These are phyloP conservation scores for Hippocampus mohnikei DNA, from an alignment of 2,113 vertebrate species.

Conservation along the genomic window DNA sequence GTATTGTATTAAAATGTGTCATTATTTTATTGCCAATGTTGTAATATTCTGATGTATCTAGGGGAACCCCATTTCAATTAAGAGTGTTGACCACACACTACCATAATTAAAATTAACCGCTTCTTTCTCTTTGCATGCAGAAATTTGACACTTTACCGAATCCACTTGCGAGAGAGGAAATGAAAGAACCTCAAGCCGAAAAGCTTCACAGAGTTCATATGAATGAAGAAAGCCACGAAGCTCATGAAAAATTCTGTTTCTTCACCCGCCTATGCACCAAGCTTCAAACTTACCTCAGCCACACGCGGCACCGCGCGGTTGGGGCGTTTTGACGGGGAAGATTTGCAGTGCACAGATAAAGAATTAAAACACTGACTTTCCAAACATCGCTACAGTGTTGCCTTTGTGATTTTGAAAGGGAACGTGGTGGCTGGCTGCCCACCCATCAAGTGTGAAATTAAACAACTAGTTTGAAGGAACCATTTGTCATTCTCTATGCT, in stretches of 20 bases:
- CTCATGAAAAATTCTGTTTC: slow-evolving; percentile 56
- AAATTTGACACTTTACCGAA: slow-evolving; percentile 47
- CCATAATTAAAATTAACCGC: neutral
- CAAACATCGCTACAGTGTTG: neutral
- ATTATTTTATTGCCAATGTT: too few species aligned
- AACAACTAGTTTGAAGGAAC: too few species aligned
- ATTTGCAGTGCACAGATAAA: slow-evolving; percentile 27
- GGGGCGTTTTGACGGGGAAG: neutral
- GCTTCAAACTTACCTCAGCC: slow-evolving; percentile 32
- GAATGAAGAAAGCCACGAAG: slow-evolving; percentile 42
- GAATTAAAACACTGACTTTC: neutral
- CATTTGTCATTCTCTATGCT: too few species aligned
- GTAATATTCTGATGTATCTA: too few species aligned
- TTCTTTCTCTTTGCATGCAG: neutral
- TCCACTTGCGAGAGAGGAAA: slow-evolving; percentile 43
- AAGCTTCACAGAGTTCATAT: slow-evolving; percentile 49
- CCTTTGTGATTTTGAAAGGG: neutral
- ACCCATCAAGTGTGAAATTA: too few species aligned
- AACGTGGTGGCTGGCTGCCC: too few species aligned
- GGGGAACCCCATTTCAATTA: slow-evolving; percentile 3
- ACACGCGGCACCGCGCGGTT: slow-evolving; percentile 17
- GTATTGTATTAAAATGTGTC: too few species aligned
- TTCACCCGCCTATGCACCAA: slow-evolving; percentile 45
- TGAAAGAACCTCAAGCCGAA: slow-evolving; percentile 41
- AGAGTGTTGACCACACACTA: slow-evolving; percentile 2